Conservation (phyloP, 2,888 invertebrate genomes). For the Blomia tropicalis region DNA sequence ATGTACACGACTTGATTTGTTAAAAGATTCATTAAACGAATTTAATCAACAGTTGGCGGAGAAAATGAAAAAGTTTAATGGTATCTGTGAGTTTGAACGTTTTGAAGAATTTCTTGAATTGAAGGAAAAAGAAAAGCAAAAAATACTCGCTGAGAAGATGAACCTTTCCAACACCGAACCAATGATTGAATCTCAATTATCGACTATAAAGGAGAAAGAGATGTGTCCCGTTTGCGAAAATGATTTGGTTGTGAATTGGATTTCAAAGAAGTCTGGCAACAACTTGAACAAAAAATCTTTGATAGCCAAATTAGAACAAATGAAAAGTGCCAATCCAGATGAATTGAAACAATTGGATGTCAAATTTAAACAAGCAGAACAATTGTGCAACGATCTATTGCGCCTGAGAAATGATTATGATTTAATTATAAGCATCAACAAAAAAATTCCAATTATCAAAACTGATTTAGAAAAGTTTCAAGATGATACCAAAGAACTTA, state of each 20-base stretch:
- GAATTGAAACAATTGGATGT: neutral
- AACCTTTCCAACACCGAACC: neutral
- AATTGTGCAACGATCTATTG: neutral
- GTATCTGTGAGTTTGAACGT: constrained; percentile 1
- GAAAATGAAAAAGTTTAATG: constrained; percentile 9
- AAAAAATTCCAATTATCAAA: constrained; percentile 1
- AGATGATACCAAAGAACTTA: neutral
- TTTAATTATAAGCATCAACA: neutral
- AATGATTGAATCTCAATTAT: constrained; percentile 1
- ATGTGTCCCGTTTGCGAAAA: constrained; percentile 73
- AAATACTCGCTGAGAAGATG: constrained; percentile 29
- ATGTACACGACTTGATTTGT: constrained; percentile 29
- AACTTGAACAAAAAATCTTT: constrained; percentile 14
- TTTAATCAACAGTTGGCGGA: neutral
- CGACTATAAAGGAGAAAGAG: neutral
- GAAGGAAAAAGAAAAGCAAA: constrained; percentile 30
- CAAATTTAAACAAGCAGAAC: constrained; percentile 4
- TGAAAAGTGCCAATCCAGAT: constrained; percentile 13
- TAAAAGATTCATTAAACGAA: constrained; percentile 25
- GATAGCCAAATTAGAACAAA: neutral
- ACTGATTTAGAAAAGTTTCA: neutral
- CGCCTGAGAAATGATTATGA: neutral
- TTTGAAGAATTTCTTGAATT: neutral
- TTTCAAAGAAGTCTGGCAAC: constrained; percentile 16
- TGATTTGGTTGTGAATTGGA: constrained; percentile 45